A percentile compares a stretch with the other conserved stretches of the same genome.
Evolutionary conservation across 2,888 invertebrate genomes (phyloP).

Genomic region (Sylvicola cinctus): DNA sequence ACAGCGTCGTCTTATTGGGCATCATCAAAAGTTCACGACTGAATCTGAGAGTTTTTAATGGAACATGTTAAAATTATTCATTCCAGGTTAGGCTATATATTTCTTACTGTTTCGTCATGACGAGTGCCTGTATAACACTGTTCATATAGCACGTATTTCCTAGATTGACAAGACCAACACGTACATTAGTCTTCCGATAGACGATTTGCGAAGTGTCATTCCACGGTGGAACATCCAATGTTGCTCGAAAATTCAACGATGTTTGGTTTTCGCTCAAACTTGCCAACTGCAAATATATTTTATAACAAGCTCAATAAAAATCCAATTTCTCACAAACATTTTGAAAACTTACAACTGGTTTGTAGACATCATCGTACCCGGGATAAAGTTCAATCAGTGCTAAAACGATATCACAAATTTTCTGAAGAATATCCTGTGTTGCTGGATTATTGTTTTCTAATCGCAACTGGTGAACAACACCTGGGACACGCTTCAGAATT

Average conservation of each 20-base stretch:
- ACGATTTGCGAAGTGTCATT: too few relatives aligned
- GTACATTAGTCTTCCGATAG: constrained; percentile 18
- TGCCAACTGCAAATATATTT: constrained; percentile 15
- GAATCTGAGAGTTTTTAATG: constrained; percentile 27
- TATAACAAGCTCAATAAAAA: constrained; percentile 3
- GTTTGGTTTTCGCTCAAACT: constrained; percentile 26
- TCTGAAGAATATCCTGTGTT: constrained; percentile 27
- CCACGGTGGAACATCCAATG: too few relatives aligned
- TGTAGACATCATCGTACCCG: constrained; percentile 26
- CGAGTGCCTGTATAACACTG: constrained; percentile 64
- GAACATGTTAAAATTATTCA: constrained; percentile 5
- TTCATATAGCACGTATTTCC: constrained; percentile 86
- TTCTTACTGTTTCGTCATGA: constrained; percentile 54
- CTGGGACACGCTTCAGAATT: neutral
- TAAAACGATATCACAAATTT: constrained; percentile 35
- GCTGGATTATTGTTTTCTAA: neutral
- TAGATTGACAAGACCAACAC: constrained; percentile 56
- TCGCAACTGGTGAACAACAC: neutral
- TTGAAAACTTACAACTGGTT: constrained; percentile 26
- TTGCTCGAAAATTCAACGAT: constrained; percentile 26
- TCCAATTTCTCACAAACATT: neutral
- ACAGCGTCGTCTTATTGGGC: constrained; percentile 31
- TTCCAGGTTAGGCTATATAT: neutral
- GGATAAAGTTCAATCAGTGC: constrained; percentile 32
- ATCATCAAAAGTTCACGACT: constrained; percentile 41